Conservation (phyloP, 1,140 invertebrate species). For the Drosophila funebris region DNA sequence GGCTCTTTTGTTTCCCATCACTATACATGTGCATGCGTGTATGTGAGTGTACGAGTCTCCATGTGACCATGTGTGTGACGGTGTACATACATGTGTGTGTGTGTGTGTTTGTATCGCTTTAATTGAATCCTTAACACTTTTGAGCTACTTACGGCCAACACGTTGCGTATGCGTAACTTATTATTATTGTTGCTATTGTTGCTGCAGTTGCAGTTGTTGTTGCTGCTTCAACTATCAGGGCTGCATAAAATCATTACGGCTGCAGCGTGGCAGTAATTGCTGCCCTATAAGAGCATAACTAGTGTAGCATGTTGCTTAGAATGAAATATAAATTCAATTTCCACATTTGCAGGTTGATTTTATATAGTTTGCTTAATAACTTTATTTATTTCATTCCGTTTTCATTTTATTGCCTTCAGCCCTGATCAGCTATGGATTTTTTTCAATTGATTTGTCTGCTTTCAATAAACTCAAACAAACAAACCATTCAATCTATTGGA, state of each 20-base stretch:
- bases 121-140: constrained; percentile 82
- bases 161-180: constrained; percentile 78
- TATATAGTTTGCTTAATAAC: neutral
- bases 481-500: constrained; percentile 58
- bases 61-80: too few relatives aligned
- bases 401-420: constrained; percentile 19
- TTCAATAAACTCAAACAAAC: constrained; percentile 72
- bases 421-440: constrained; percentile 29
- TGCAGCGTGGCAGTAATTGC: neutral
- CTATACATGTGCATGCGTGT: constrained; percentile 19
- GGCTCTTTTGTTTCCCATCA: constrained; percentile 76
- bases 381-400: neutral
- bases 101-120: constrained; percentile 74
- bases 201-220: constrained; percentile 47
- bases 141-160: constrained; percentile 79
- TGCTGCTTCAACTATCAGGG: constrained; percentile 33
- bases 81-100: constrained; percentile 15
- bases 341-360: neutral
- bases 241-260: constrained; percentile 12
- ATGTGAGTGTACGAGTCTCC: neutral
- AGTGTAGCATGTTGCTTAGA: neutral
- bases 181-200: constrained; percentile 58
- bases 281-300: neutral
- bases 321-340: neutral
- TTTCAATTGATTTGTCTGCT: constrained; percentile 79